phyloP scores from a whole-genome alignment of 64 coral and sea anemone species.

The Stichodactyla mertensii region DNA sequence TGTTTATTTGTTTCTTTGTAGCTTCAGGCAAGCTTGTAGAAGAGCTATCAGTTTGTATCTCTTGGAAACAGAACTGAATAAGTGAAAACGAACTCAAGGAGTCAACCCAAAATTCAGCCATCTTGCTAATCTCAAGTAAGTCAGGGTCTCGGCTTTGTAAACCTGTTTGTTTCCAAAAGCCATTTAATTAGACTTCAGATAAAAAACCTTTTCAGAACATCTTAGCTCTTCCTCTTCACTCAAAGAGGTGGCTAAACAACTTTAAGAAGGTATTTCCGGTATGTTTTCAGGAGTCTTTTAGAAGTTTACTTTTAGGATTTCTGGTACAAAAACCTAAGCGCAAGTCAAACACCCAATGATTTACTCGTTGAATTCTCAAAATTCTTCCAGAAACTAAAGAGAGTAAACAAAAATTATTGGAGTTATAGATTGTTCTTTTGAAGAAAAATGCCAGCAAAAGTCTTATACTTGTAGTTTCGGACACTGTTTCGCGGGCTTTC shows the following conservation, averaged over 20 bases:
- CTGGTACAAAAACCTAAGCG: conserved; percentile 8
- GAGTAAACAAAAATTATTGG: neutral
- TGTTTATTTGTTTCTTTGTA: neutral
- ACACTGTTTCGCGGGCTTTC: neutral
- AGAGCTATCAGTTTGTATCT: neutral
- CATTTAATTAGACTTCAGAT: neutral
- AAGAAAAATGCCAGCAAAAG: neutral
- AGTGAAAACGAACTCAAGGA: neutral
- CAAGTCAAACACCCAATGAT: neutral
- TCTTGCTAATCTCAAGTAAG: neutral
- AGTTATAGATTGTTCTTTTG: neutral
- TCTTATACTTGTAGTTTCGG: neutral
- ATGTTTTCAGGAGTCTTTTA: conserved; percentile 18
- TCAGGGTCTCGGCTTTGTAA: neutral
- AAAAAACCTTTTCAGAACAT: conserved; percentile 2
- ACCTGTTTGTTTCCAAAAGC: neutral
- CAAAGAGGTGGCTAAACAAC: conserved; percentile 1
- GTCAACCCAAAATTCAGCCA: neutral
- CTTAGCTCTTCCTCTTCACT: neutral
- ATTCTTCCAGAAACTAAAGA: neutral
- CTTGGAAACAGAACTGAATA: neutral
- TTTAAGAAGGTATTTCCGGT: conserved; percentile 21
- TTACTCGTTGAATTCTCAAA: conserved; percentile 4
- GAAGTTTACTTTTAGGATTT: conserved; percentile 1
- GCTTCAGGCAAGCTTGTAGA: neutral